Evolutionary conservation across 2,797 vertebrate genomes (phyloP).

Genomic region (Geotrypetes seraphini): DNA sequence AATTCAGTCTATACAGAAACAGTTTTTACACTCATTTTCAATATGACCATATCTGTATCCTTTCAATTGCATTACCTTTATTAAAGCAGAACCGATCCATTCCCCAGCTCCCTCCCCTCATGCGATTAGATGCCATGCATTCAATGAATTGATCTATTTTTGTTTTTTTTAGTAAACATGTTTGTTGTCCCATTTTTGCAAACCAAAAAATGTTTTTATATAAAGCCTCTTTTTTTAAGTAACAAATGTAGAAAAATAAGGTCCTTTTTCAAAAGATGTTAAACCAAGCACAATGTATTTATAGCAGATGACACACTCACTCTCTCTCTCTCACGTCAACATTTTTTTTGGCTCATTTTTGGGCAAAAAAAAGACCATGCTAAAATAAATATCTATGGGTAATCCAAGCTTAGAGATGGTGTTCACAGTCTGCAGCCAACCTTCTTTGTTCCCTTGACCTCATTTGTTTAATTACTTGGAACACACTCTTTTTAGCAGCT

Average conservation of each 20-base stretch:
- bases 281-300: too few relatives aligned
- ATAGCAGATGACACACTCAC: too few relatives aligned
- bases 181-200: not conserved
- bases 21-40: too few relatives aligned
- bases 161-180: not conserved
- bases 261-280: too few relatives aligned
- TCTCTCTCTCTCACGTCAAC: too few relatives aligned
- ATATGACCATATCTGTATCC: too few relatives aligned
- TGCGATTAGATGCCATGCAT: constrained; percentile 11
- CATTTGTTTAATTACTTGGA: too few relatives aligned
- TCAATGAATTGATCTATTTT: not conserved
- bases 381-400: constrained; percentile 8
- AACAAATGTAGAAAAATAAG: constrained; percentile 28
- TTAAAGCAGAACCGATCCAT: constrained; percentile 17
- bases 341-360: not conserved
- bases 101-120: constrained; percentile 1
- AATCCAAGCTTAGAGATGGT: too few relatives aligned
- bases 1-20: too few relatives aligned
- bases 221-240: constrained; percentile 11
- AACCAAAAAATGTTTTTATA: constrained; percentile 12
- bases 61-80: constrained; percentile 8
- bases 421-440: too few relatives aligned
- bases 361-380: constrained; percentile 8
- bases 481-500: too few relatives aligned
- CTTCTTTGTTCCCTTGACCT: too few relatives aligned